These are phyloP conservation scores for Pandion haliaetus DNA, from an alignment of 2,113 vertebrate species.

Conservation along the genomic window DNA sequence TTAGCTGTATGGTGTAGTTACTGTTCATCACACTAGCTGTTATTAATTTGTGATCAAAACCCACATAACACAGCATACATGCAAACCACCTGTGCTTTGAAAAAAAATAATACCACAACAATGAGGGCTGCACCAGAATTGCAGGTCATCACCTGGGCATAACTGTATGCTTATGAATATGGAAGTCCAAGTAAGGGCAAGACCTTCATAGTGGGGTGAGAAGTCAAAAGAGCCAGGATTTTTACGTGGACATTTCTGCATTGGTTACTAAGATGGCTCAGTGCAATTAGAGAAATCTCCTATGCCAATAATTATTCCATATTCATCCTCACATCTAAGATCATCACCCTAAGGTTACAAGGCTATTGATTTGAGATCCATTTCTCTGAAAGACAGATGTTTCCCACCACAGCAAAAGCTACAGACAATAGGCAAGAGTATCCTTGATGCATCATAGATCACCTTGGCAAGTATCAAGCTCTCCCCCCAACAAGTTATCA, in stretches of 20 bases:
- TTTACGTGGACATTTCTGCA: background rate
- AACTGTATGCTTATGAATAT: background rate
- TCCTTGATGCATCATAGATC: background rate
- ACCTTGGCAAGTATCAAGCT: background rate
- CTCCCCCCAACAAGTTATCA: background rate
- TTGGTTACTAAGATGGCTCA: background rate
- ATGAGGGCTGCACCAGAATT: background rate
- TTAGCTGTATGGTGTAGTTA: background rate
- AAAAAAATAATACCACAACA: background rate
- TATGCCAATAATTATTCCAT: background rate
- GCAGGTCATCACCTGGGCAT: background rate
- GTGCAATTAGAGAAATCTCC: background rate
- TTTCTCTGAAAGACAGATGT: background rate
- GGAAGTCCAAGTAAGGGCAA: background rate
- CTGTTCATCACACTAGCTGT: background rate
- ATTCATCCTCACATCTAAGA: background rate
- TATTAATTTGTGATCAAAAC: background rate
- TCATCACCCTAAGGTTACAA: background rate
- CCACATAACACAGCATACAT: background rate
- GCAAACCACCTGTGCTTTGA: background rate
- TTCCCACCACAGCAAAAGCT: background rate
- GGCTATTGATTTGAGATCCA: constrained; percentile 5
- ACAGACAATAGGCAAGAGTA: background rate
- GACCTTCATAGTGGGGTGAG: background rate
- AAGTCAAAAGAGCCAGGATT: background rate